Percentiles rank a stretch among this genome's conserved stretches.
phyloP scores from a whole-genome alignment of 2,113 vertebrate genomes.

The Dermatemys mawii region DNA sequence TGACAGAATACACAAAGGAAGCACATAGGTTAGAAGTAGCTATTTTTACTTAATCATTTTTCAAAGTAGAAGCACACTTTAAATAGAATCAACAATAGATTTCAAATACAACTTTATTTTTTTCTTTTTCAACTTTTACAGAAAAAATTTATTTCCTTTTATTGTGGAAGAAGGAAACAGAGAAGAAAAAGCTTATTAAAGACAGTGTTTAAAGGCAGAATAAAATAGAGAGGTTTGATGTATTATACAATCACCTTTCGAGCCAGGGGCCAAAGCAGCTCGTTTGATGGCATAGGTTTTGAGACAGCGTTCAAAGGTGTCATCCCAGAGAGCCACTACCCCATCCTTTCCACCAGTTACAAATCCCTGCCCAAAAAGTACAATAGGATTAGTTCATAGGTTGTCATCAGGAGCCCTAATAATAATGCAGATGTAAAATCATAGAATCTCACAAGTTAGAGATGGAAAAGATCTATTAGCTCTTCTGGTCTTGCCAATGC shows the following conservation, averaged over 20 bases:
- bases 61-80: not conserved
- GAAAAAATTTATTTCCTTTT: not conserved
- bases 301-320: slow-evolving; percentile 96
- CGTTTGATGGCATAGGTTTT: slow-evolving; percentile 99
- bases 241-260: slow-evolving; percentile 87
- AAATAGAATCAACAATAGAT: not conserved
- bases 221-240: not conserved
- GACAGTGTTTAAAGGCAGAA: not conserved
- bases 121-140: not conserved
- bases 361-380: slow-evolving; percentile 85
- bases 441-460: not conserved
- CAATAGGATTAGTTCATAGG: not conserved
- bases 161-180: not conserved
- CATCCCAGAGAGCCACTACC: slow-evolving; percentile 96
- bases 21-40: not conserved
- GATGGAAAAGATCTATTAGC: not conserved
- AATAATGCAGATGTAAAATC: not conserved
- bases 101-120: not conserved
- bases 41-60: not conserved
- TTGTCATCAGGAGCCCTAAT: not conserved
- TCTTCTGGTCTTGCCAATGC: not conserved
- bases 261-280: slow-evolving; percentile 94
- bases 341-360: slow-evolving; percentile 98
- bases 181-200: not conserved
- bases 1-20: not conserved